Percentiles rank a stretch among this genome's conserved stretches.
Evolutionary conservation across 2,113 vertebrate species (phyloP).

Genomic region (Centropristis striata): DNA sequence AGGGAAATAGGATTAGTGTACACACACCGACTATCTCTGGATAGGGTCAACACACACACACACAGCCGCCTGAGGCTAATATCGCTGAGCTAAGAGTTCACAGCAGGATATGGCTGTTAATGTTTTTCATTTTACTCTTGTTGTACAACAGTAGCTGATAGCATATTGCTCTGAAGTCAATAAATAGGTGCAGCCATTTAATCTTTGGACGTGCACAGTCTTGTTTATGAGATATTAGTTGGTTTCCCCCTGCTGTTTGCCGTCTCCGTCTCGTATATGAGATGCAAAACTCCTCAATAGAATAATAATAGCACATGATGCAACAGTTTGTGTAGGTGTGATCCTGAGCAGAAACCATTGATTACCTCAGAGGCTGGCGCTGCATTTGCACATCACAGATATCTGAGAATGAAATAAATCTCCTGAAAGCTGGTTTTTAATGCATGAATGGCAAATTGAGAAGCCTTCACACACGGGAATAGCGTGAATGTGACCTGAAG

Average conservation of each 20-base stretch:
- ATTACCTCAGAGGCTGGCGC: constrained; percentile 57
- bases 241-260: not conserved
- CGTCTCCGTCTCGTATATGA: constrained; percentile 8
- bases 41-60: constrained; percentile 45
- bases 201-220: constrained; percentile 32
- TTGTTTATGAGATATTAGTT: constrained; percentile 39
- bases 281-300: constrained; percentile 40
- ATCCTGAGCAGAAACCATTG: constrained; percentile 44
- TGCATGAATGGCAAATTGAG: constrained; percentile 19
- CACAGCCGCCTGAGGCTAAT: constrained; percentile 22
- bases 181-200: constrained; percentile 42
- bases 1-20: constrained; percentile 65
- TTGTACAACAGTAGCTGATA: constrained; percentile 37
- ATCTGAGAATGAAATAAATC: constrained; percentile 26
- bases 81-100: constrained; percentile 29
- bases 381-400: constrained; percentile 57
- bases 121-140: constrained; percentile 39
- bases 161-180: constrained; percentile 30
- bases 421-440: constrained; percentile 48
- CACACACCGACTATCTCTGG: constrained; percentile 45
- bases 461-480: constrained; percentile 7
- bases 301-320: constrained; percentile 57
- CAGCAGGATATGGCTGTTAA: constrained; percentile 26
- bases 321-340: constrained; percentile 64
- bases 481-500: constrained; percentile 19